A percentile compares a stretch with the other conserved stretches of the same genome.
Evolutionary conservation across 2,888 invertebrate species (phyloP).

Genomic region (Opisthograptis luteolata): DNA sequence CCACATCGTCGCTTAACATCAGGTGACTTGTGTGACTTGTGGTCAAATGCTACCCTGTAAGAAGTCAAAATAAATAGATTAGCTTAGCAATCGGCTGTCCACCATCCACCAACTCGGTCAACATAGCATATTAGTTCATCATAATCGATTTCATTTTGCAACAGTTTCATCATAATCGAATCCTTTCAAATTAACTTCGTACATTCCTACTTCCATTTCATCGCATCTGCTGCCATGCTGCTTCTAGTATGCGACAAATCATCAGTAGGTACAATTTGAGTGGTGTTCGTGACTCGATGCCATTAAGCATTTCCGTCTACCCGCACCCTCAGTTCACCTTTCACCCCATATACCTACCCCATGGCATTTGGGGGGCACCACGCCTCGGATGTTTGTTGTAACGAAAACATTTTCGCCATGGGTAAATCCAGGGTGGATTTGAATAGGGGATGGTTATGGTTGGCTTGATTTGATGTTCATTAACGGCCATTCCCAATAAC

Average conservation of each 20-base stretch:
- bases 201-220: too few relatives aligned
- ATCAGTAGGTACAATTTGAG: constrained; percentile 54
- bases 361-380: constrained; percentile 56
- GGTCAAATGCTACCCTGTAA: too few relatives aligned
- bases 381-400: constrained; percentile 51
- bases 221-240: background rate
- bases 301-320: constrained; percentile 72
- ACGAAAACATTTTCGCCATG: constrained; percentile 47
- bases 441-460: constrained; percentile 11
- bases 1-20: too few relatives aligned
- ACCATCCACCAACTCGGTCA: too few relatives aligned
- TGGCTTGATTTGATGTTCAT: constrained; percentile 3
- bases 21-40: too few relatives aligned
- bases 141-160: too few relatives aligned
- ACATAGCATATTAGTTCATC: too few relatives aligned
- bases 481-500: background rate
- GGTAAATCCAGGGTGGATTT: constrained; percentile 30
- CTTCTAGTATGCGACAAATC: constrained; percentile 14
- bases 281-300: constrained; percentile 71
- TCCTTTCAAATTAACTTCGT: too few relatives aligned
- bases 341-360: constrained; percentile 44
- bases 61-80: too few relatives aligned
- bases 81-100: too few relatives aligned
- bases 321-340: constrained; percentile 44
- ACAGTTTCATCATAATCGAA: too few relatives aligned